Evolutionary conservation across 2,113 vertebrate genomes (phyloP).

Genomic region (Zosterops hypoxanthus): DNA sequence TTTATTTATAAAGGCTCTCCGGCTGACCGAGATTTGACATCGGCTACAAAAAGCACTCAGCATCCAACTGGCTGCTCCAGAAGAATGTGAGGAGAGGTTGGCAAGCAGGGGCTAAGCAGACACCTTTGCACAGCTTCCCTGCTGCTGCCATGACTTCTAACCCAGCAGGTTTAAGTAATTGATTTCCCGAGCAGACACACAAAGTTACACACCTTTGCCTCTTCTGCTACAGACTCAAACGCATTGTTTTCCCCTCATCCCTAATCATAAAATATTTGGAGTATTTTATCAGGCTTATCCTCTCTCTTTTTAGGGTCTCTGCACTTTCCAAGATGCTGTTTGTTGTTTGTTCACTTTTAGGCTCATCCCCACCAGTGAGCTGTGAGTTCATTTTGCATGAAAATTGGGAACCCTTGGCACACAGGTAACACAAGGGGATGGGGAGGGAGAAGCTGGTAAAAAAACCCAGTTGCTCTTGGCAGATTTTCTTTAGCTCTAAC

Average conservation of each 20-base stretch:
- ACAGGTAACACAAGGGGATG: neutral
- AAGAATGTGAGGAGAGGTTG: neutral
- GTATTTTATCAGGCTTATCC: neutral
- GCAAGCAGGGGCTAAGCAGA: neutral
- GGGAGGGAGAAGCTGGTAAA: neutral
- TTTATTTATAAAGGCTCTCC: slow-evolving; percentile 42
- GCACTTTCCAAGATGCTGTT: neutral
- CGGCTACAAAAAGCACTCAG: neutral
- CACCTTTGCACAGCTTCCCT: neutral
- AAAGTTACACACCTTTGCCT: neutral
- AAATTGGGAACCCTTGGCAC: accelerated
- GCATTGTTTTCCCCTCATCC: neutral
- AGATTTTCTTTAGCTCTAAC: neutral
- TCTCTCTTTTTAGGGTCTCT: neutral
- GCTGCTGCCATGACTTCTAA: neutral
- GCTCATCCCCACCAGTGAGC: neutral
- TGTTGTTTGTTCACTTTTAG: neutral
- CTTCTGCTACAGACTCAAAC: neutral
- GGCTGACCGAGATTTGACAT: slow-evolving; percentile 33
- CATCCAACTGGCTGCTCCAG: slow-evolving; percentile 19
- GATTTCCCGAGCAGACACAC: neutral
- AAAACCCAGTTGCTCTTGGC: accelerated
- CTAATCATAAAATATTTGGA: neutral
- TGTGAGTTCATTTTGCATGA: accelerated
- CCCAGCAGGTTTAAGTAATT: neutral